phyloP scores from a whole-genome alignment of 1,140 invertebrate species.

The Paraescarpia echinospica region DNA sequence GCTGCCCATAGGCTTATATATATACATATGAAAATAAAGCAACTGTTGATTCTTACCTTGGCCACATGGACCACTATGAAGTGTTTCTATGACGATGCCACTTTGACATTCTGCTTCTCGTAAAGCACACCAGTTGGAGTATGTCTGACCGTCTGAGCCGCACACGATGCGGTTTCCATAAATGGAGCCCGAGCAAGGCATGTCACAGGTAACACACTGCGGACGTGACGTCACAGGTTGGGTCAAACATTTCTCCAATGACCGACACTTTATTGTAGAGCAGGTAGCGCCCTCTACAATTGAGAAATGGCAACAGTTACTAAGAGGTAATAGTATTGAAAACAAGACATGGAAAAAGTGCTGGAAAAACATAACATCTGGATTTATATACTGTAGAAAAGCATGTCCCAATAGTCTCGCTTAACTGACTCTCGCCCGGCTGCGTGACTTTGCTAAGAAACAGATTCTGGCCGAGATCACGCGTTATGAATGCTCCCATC shows the following conservation, averaged over 20 bases:
- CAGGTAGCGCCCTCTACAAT: constrained; percentile 75
- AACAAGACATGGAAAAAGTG: not conserved
- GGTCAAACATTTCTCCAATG: constrained; percentile 74
- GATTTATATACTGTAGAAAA: not conserved
- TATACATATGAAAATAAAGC: not conserved
- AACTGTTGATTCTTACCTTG: not conserved
- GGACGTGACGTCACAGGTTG: constrained; percentile 72
- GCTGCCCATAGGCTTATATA: too few species aligned
- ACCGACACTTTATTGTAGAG: constrained; percentile 71
- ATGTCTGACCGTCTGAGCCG: constrained; percentile 25
- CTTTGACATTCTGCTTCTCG: constrained; percentile 42
- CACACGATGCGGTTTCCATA: constrained; percentile 16
- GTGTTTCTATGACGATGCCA: constrained; percentile 75
- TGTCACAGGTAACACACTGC: constrained; percentile 75
- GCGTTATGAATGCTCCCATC: too few species aligned
- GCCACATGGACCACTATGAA: constrained; percentile 71
- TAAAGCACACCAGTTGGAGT: constrained; percentile 25
- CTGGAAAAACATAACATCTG: not conserved
- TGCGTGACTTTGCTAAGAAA: too few species aligned
- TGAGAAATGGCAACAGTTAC: constrained; percentile 18
- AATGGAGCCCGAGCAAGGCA: constrained; percentile 56
- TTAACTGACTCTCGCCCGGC: too few species aligned
- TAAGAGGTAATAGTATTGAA: not conserved
- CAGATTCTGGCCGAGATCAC: too few species aligned
- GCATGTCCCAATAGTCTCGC: not conserved